Evolutionary conservation across 2,113 vertebrate genomes (phyloP).

Genomic region (Silurus glanis): DNA sequence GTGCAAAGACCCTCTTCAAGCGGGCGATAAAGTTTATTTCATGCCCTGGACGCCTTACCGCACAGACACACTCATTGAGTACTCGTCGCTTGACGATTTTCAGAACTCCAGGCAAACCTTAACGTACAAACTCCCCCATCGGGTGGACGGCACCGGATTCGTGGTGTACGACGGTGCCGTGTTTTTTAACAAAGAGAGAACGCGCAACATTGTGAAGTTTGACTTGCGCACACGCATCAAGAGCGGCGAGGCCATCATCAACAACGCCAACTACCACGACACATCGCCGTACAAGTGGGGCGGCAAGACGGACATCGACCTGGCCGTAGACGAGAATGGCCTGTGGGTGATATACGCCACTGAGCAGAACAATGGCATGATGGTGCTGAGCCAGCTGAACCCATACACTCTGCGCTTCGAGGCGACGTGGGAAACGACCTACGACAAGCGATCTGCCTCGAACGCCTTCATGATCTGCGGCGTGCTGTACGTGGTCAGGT

Average conservation of each 20-base stretch:
- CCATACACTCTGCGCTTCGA: slow-evolving; percentile 97
- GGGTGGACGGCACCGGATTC: slow-evolving; percentile 97
- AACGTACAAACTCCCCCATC: slow-evolving; percentile 95
- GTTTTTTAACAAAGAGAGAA: slow-evolving; percentile 99
- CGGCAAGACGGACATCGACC: slow-evolving; percentile 97
- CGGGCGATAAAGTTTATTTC: slow-evolving; percentile 98
- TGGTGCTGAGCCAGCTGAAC: slow-evolving; percentile 96
- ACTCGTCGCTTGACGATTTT: slow-evolving; percentile 93
- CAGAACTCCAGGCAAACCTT: slow-evolving; percentile 91
- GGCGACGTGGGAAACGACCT: slow-evolving; percentile 93
- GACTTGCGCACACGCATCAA: slow-evolving; percentile 98
- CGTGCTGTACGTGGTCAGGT: slow-evolving; percentile 94
- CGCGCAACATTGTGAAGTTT: slow-evolving; percentile 97
- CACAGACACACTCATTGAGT: slow-evolving; percentile 97
- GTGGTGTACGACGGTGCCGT: slow-evolving; percentile 97
- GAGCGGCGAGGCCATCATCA: slow-evolving; percentile 98
- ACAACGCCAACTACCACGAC: slow-evolving; percentile 98
- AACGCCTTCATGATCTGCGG: slow-evolving; percentile 99
- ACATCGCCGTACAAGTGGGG: slow-evolving; percentile 98
- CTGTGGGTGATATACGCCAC: slow-evolving; percentile 99
- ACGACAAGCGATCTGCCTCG: slow-evolving; percentile 95
- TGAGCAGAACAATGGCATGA: slow-evolving; percentile 98
- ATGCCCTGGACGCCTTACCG: slow-evolving; percentile 99
- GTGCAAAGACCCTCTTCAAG: slow-evolving; percentile 99
- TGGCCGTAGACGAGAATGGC: slow-evolving; percentile 96